A percentile compares a stretch with the other conserved stretches of the same genome.
Conservation (phyloP, 2,113 vertebrate genomes). For the Oryzias woworae region DNA sequence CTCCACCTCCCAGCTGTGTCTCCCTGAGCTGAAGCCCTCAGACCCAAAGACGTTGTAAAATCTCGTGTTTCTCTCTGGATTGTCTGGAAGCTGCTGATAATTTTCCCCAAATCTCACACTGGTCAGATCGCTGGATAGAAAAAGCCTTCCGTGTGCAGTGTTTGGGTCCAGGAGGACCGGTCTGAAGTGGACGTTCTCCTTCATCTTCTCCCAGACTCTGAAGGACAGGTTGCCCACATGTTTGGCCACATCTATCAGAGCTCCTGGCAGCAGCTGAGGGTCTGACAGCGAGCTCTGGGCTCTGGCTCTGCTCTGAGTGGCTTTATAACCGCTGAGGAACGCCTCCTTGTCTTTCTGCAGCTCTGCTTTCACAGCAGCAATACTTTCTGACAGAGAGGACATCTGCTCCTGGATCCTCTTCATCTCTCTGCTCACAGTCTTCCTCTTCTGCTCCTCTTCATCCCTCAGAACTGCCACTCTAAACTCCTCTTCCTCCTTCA, state of each 20-base stretch:
- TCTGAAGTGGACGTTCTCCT: constrained; percentile 39
- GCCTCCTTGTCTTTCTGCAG: constrained; percentile 17
- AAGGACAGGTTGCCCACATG: no score
- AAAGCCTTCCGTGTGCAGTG: neutral
- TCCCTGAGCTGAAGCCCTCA: constrained; percentile 26
- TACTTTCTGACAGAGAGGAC: constrained; percentile 4
- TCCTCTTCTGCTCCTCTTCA: no score
- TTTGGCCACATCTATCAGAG: no score
- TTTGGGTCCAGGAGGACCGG: constrained; percentile 37
- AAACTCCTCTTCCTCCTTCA: no score
- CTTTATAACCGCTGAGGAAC: constrained; percentile 41
- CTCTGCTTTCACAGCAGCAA: constrained; percentile 44
- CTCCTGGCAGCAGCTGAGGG: constrained; percentile 12
- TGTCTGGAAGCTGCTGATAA: constrained; percentile 25
- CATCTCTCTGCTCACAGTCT: no score
- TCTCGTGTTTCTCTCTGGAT: neutral
- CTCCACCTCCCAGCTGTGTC: constrained; percentile 13
- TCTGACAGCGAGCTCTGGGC: constrained; percentile 28
- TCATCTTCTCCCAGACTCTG: neutral
- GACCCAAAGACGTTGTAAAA: neutral
- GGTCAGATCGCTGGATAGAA: constrained; percentile 39
- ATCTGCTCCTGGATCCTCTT: no score
- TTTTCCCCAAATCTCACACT: neutral
- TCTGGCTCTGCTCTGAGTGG: constrained; percentile 35
- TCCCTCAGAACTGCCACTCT: no score